Evolutionary conservation across 2,888 invertebrate genomes (phyloP).

Genomic region (Acleris laterana): DNA sequence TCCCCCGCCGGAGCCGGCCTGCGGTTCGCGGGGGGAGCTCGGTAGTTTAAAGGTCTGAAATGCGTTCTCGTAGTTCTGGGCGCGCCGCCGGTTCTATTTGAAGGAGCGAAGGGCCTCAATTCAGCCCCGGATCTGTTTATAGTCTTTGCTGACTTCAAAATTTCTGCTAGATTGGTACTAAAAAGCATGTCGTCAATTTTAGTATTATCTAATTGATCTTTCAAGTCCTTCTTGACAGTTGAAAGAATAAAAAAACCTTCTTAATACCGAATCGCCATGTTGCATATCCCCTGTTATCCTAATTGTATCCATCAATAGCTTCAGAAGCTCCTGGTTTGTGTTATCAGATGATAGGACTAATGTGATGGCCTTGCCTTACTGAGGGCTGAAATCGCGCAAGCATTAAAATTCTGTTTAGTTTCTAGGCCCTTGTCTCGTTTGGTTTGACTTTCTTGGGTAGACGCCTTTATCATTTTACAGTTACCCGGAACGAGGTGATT

Average conservation of each 20-base stretch:
- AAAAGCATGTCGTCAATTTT: slow-evolving; percentile 4
- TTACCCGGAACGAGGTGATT: slow-evolving; percentile 7
- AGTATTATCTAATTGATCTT: slow-evolving; percentile 6
- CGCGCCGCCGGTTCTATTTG: background rate
- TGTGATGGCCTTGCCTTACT: slow-evolving; percentile 8
- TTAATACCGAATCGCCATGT: background rate
- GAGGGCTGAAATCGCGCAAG: slow-evolving; percentile 1
- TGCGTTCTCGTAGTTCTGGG: background rate
- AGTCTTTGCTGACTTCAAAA: slow-evolving; percentile 3
- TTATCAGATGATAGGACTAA: background rate
- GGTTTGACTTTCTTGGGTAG: slow-evolving; percentile 1
- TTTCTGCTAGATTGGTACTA: slow-evolving; percentile 2
- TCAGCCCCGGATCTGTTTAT: slow-evolving; percentile 4
- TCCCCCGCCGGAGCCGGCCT: background rate
- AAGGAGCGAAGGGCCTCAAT: background rate
- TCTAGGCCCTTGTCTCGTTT: slow-evolving; percentile 2
- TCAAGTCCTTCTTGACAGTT: background rate
- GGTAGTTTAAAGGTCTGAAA: slow-evolving; percentile 3
- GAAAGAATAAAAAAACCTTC: slow-evolving; percentile 1
- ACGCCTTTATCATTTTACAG: slow-evolving; percentile 10
- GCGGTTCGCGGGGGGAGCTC: slow-evolving; percentile 1
- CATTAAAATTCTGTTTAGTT: background rate
- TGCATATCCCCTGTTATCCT: background rate
- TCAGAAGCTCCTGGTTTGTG: background rate
- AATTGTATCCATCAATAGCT: slow-evolving; percentile 5